Conservation (phyloP, 2,888 invertebrate genomes). For the Chesias legatella region DNA sequence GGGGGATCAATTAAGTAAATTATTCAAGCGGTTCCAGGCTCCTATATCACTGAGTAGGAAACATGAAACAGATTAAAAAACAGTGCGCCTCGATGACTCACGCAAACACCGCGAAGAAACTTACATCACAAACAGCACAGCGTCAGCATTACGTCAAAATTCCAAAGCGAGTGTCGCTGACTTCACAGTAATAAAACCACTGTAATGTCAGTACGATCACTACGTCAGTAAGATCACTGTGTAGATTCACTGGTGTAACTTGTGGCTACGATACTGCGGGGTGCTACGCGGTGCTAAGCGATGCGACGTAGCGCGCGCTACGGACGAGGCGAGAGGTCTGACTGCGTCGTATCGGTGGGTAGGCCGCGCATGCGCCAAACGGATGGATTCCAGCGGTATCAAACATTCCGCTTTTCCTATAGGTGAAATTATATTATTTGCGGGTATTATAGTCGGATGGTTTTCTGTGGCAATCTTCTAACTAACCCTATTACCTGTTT, state of each 20-base stretch:
- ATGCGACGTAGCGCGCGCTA: slow-evolving; percentile 45
- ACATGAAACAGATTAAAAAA: not conserved
- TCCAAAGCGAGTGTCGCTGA: slow-evolving; percentile 14
- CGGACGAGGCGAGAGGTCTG: slow-evolving; percentile 42
- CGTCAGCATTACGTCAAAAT: slow-evolving; percentile 13
- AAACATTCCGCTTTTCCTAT: slow-evolving; percentile 49
- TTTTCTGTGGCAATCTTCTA: not conserved
- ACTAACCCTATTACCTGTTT: no score
- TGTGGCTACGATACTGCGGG: slow-evolving; percentile 58
- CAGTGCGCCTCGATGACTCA: slow-evolving; percentile 11
- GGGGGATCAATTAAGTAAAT: slow-evolving; percentile 5
- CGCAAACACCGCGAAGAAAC: slow-evolving; percentile 19
- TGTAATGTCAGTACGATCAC: slow-evolving; percentile 8
- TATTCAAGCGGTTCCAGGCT: not conserved
- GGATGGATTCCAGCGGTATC: slow-evolving; percentile 41
- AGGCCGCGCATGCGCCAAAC: slow-evolving; percentile 57
- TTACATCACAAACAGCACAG: slow-evolving; percentile 30
- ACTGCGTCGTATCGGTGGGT: slow-evolving; percentile 66
- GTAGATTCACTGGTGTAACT: slow-evolving; percentile 9
- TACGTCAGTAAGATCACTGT: slow-evolving; percentile 12
- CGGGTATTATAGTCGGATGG: slow-evolving; percentile 10
- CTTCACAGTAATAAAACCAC: slow-evolving; percentile 7
- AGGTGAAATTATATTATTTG: slow-evolving; percentile 50
- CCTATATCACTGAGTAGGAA: no score
- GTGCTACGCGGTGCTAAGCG: slow-evolving; percentile 38